A percentile compares a stretch with the other conserved stretches of the same genome.
These are phyloP conservation scores for Hypotaenidia philippensis DNA, from an alignment of 2,797 vertebrate genomes.

Conservation along the genomic window DNA sequence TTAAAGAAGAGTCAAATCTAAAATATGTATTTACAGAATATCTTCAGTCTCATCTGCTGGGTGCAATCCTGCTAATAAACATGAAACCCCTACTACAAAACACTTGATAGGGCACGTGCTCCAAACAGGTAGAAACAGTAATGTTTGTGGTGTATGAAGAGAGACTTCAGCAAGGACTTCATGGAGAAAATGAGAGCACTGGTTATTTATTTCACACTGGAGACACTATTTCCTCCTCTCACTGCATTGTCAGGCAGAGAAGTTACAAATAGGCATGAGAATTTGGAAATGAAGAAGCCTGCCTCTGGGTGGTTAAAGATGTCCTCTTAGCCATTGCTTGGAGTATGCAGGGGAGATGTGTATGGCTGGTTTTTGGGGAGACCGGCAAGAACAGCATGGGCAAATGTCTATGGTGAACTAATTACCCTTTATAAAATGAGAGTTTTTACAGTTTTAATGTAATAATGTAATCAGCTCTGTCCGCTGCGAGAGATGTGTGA, in stretches of 20 bases:
- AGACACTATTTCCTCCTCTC: not conserved
- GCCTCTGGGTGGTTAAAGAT: not conserved
- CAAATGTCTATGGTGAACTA: not conserved
- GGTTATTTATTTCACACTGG: not conserved
- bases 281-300: not conserved
- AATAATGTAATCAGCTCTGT: constrained; percentile 6
- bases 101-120: not conserved
- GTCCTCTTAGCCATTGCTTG: not conserved
- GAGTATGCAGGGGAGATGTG: not conserved
- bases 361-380: not conserved
- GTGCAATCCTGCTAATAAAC: not conserved
- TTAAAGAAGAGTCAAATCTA: not conserved
- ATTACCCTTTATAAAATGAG: constrained; percentile 32
- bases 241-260: not conserved
- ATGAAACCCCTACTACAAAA: not conserved
- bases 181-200: not conserved
- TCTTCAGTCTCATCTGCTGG: not conserved
- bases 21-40: not conserved
- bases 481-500: not conserved
- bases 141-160: not conserved
- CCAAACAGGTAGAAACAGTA: not conserved
- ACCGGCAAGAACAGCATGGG: not conserved
- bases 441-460: not conserved
- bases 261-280: not conserved
- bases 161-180: not conserved